Evolutionary conservation across 2,797 vertebrate genomes (phyloP).

Genomic region (Rhabdophis nuchalis): DNA sequence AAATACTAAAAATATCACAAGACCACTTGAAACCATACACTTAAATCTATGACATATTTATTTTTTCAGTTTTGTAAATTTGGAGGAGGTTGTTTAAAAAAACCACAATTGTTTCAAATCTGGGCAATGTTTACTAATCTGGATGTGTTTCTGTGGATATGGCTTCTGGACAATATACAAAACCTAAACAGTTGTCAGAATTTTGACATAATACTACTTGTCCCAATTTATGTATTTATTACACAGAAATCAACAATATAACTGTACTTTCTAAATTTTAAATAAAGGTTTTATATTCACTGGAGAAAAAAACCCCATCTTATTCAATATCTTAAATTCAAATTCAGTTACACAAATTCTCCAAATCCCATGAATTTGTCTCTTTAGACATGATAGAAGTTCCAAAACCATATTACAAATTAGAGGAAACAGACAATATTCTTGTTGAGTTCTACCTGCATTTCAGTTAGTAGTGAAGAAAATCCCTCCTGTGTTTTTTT

Average conservation of each 20-base stretch:
- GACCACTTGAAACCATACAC: neutral
- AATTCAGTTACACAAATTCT: neutral
- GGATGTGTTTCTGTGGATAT: neutral
- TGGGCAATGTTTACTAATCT: neutral
- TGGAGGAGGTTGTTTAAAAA: neutral
- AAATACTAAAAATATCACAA: neutral
- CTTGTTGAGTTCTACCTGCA: neutral
- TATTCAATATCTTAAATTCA: neutral
- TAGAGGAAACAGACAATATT: neutral
- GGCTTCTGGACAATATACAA: neutral
- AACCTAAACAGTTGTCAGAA: neutral
- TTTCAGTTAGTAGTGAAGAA: neutral
- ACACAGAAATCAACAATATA: neutral
- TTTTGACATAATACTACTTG: neutral
- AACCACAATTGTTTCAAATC: neutral
- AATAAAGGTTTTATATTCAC: neutral
- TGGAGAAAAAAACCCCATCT: neutral
- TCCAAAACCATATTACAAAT: neutral
- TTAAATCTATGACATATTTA: neutral
- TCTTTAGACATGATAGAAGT: neutral
- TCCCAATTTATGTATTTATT: neutral
- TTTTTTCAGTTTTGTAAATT: neutral
- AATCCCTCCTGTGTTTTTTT: neutral
- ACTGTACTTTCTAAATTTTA: neutral
- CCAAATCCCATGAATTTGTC: neutral